phyloP scores from a whole-genome alignment of 2,888 invertebrate genomes.

The Drosophila koepferae region DNA sequence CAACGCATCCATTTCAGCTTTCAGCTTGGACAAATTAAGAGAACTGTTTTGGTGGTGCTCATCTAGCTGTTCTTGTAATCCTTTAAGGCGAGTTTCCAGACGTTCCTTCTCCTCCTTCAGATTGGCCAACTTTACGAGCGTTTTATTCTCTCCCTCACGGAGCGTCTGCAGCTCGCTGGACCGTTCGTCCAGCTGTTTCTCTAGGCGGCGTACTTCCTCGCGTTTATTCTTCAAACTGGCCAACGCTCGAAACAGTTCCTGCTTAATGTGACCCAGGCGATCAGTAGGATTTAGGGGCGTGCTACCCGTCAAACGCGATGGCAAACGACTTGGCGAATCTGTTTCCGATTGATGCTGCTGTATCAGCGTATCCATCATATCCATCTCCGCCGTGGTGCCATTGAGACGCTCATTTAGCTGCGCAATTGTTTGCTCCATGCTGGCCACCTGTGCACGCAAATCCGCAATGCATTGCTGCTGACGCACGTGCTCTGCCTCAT shows the following conservation, averaged over 20 bases:
- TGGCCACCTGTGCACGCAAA: constrained; percentile 79
- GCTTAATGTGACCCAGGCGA: constrained; percentile 84
- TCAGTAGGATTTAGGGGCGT: constrained; percentile 84
- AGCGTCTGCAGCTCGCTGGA: constrained; percentile 74
- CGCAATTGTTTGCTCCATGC: constrained; percentile 81
- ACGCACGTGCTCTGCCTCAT: constrained; percentile 78
- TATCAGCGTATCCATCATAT: constrained; percentile 83
- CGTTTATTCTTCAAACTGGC: constrained; percentile 85
- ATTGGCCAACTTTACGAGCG: constrained; percentile 80
- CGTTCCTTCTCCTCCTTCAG: constrained; percentile 82
- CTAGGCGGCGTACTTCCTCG: constrained; percentile 86
- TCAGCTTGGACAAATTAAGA: constrained; percentile 40
- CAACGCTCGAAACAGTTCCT: constrained; percentile 85
- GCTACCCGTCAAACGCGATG: constrained; percentile 66
- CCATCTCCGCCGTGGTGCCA: constrained; percentile 82
- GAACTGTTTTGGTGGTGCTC: constrained; percentile 48
- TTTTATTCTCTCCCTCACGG: constrained; percentile 82
- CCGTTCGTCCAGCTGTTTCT: constrained; percentile 80
- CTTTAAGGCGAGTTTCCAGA: constrained; percentile 77
- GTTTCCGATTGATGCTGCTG: constrained; percentile 81
- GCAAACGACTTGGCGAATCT: constrained; percentile 59
- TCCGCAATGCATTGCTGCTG: constrained; percentile 76
- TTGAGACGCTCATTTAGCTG: constrained; percentile 78
- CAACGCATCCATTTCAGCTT: constrained; percentile 74
- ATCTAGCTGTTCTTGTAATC: constrained; percentile 84